Evolutionary conservation across 2,113 vertebrate genomes (phyloP).

Genomic region (Macquaria australasica): DNA sequence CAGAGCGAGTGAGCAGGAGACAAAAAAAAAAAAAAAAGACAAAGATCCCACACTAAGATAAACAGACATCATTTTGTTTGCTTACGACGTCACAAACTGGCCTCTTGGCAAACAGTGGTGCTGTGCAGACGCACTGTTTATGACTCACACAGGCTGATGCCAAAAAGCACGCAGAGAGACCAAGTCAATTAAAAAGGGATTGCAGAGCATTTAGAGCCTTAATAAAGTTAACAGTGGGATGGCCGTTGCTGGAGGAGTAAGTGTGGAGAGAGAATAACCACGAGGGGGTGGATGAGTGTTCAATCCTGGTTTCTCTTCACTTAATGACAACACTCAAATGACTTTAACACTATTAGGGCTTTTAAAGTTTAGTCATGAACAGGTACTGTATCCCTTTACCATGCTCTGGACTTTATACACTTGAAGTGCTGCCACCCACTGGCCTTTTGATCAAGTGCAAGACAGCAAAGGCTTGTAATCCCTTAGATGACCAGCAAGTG

Average conservation of each 20-base stretch:
- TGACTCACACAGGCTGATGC: slow-evolving; percentile 64
- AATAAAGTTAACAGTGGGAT: slow-evolving; percentile 80
- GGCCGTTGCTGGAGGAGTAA: slow-evolving; percentile 32
- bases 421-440: slow-evolving; percentile 80
- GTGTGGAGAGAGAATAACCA: slow-evolving; percentile 9
- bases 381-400: slow-evolving; percentile 7
- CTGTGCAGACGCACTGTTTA: slow-evolving; percentile 65
- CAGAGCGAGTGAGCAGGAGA: slow-evolving; percentile 59
- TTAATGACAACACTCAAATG: slow-evolving; percentile 29
- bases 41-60: slow-evolving; percentile 58
- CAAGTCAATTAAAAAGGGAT: slow-evolving; percentile 85
- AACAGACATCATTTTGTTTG: slow-evolving; percentile 79
- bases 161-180: slow-evolving; percentile 75
- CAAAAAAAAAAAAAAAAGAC: neutral
- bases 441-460: slow-evolving; percentile 69
- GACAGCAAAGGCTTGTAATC: slow-evolving; percentile 51
- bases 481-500: slow-evolving; percentile 81
- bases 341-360: slow-evolving; percentile 17
- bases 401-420: slow-evolving; percentile 17
- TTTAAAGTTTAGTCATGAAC: slow-evolving; percentile 30
- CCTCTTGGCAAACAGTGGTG: slow-evolving; percentile 70
- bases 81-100: slow-evolving; percentile 74
- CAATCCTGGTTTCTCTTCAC: slow-evolving; percentile 2
- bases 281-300: slow-evolving; percentile 24
- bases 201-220: slow-evolving; percentile 79